Evolutionary conservation across 2,113 vertebrate species (phyloP).

Genomic region (Tragelaphus buxtoni): DNA sequence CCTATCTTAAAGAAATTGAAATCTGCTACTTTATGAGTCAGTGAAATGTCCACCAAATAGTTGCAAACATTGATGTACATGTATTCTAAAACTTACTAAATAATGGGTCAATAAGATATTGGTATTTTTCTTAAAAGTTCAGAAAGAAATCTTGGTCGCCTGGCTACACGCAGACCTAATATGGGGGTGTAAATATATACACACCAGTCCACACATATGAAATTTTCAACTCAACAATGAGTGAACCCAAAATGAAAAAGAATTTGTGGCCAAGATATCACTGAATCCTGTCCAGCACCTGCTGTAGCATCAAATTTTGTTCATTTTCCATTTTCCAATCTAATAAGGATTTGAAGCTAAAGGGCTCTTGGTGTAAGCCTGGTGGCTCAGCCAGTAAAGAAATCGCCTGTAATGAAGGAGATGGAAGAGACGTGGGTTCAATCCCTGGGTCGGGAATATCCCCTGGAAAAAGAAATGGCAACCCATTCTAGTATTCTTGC

Average conservation of each 20-base stretch:
- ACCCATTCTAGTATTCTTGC: background rate
- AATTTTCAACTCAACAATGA: background rate
- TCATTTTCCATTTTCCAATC: background rate
- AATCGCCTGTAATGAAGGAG: background rate
- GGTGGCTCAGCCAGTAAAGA: background rate
- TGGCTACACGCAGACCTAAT: background rate
- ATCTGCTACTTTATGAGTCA: background rate
- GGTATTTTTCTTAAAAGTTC: background rate
- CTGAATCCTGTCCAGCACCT: background rate
- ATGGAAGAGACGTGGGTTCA: background rate
- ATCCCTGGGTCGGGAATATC: background rate
- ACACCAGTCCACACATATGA: background rate
- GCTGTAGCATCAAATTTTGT: background rate
- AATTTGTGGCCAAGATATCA: background rate
- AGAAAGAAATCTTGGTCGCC: background rate
- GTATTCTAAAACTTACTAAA: slow-evolving; percentile 7
- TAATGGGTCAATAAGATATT: background rate
- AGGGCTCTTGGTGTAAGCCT: background rate
- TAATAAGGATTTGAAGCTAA: background rate
- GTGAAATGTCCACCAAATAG: slow-evolving; percentile 10
- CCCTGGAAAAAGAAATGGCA: background rate
- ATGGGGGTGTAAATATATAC: background rate
- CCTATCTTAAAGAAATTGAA: background rate
- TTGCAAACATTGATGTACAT: background rate
- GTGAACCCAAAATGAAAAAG: background rate